A percentile compares a stretch with the other conserved stretches of the same genome.
These are phyloP conservation scores for Neotragus pygmaeus DNA, from an alignment of 2,113 vertebrate species.

Conservation along the genomic window DNA sequence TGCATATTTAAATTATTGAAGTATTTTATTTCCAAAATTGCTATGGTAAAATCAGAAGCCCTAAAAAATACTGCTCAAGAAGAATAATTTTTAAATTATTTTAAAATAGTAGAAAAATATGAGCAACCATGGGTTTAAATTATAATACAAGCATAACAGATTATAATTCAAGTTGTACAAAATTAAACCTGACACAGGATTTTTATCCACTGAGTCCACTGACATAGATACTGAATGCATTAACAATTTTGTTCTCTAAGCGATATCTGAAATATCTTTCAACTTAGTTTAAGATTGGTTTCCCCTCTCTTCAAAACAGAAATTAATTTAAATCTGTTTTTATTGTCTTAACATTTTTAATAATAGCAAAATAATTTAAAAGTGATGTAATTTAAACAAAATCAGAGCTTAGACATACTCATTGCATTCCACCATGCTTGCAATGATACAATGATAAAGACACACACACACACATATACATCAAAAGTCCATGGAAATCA, in stretches of 20 bases:
- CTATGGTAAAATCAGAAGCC: neutral
- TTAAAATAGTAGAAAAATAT: neutral
- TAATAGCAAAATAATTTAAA: neutral
- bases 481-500: neutral
- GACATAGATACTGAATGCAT: neutral
- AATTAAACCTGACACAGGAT: neutral
- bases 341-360: neutral
- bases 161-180: neutral
- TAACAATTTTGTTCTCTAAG: neutral
- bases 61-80: neutral
- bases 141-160: neutral
- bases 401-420: neutral
- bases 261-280: neutral
- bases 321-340: neutral
- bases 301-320: neutral
- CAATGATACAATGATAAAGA: neutral
- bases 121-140: neutral
- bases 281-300: neutral
- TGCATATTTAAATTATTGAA: slow-evolving; percentile 3
- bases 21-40: neutral
- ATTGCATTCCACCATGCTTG: neutral
- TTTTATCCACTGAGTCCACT: neutral
- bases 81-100: neutral
- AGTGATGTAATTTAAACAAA: neutral
- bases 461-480: neutral